A percentile compares a stretch with the other conserved stretches of the same genome.
phyloP scores from a whole-genome alignment of 92 coral and sea anemone species.

The Nematostella vectensis region DNA sequence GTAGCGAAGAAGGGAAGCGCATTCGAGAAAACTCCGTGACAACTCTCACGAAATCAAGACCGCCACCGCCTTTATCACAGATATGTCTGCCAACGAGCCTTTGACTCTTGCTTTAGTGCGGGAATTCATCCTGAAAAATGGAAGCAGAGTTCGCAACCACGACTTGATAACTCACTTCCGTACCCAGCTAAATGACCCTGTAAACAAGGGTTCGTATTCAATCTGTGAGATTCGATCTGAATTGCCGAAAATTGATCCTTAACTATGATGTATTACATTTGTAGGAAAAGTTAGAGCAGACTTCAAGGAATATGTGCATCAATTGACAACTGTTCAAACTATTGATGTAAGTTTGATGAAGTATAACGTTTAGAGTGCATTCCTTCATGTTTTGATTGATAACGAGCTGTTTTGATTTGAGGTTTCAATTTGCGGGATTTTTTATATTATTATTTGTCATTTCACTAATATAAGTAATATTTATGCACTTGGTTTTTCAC shows the following conservation, averaged over 20 bases:
- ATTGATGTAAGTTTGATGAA: slow-evolving; percentile 77
- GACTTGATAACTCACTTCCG: slow-evolving; percentile 94
- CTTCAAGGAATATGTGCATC: slow-evolving; percentile 80
- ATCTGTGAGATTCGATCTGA: too few species aligned
- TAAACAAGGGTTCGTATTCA: slow-evolving; percentile 61
- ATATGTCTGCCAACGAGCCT: slow-evolving; percentile 65
- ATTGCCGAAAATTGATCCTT: too few species aligned
- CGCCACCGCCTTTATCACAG: slow-evolving; percentile 1
- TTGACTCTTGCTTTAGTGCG: slow-evolving; percentile 71
- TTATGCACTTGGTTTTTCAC: too few species aligned
- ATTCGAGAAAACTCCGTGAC: too few species aligned
- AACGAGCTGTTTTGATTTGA: too few species aligned
- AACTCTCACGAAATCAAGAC: neutral
- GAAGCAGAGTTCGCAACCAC: slow-evolving; percentile 79
- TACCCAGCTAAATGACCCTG: slow-evolving; percentile 82
- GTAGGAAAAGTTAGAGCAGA: slow-evolving; percentile 54
- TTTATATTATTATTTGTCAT: too few species aligned
- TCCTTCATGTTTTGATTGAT: too few species aligned
- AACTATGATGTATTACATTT: neutral
- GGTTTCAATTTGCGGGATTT: too few species aligned
- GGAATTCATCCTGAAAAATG: slow-evolving; percentile 71
- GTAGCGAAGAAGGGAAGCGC: too few species aligned
- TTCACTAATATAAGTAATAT: too few species aligned
- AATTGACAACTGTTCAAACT: slow-evolving; percentile 71
- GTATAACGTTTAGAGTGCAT: too few species aligned